These are phyloP conservation scores for Pseudois nayaur DNA, from an alignment of 2,113 vertebrate genomes.

Conservation along the genomic window DNA sequence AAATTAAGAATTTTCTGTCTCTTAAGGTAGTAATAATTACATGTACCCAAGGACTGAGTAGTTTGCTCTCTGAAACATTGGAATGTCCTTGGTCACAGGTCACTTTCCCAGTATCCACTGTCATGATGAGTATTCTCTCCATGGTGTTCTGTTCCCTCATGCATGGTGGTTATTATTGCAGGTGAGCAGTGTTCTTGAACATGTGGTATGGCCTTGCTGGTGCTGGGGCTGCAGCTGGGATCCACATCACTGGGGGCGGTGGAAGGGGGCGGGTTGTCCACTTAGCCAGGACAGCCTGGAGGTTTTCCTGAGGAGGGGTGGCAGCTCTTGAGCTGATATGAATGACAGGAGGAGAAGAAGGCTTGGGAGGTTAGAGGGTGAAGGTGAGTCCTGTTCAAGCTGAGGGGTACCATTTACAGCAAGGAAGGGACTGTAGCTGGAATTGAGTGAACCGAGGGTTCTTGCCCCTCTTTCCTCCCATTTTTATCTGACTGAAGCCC, in stretches of 20 bases:
- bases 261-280: rapidly evolving
- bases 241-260: not conserved
- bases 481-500: not conserved
- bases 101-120: not conserved
- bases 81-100: not conserved
- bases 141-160: not conserved
- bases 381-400: not conserved
- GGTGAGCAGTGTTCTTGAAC: not conserved
- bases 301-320: not conserved
- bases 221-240: too few species aligned
- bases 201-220: not conserved
- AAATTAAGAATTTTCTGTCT: not conserved
- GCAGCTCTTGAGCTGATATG: not conserved
- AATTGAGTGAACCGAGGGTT: not conserved
- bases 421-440: too few species aligned
- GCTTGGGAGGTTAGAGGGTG: not conserved
- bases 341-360: not conserved
- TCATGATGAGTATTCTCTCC: not conserved
- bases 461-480: not conserved
- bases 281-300: not conserved
- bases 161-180: not conserved
- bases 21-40: not conserved
- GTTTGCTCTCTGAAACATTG: not conserved
- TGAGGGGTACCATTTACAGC: not conserved
- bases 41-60: not conserved